These are phyloP conservation scores for Cyanistes caeruleus DNA, from an alignment of 2,113 vertebrate genomes.

Conservation along the genomic window DNA sequence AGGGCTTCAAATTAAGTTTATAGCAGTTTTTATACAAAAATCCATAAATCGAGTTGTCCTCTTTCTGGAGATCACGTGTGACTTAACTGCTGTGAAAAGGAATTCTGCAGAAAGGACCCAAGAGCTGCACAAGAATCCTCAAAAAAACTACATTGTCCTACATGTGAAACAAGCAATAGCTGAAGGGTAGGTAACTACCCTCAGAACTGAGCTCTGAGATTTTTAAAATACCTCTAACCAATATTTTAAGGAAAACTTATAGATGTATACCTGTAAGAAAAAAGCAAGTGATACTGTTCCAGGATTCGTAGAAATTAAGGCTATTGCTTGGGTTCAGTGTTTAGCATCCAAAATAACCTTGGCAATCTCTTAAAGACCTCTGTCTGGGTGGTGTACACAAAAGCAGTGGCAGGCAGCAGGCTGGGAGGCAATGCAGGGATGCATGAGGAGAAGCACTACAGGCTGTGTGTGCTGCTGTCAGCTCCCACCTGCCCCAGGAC, in stretches of 20 bases:
- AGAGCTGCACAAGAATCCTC: not conserved
- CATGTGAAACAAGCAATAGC: not conserved
- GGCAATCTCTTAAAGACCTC: not conserved
- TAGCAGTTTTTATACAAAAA: not conserved
- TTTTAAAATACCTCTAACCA: not conserved
- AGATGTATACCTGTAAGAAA: not conserved
- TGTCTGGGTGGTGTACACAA: not conserved
- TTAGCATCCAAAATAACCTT: not conserved
- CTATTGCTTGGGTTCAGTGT: not conserved
- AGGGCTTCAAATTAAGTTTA: not conserved
- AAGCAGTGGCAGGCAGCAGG: not conserved
- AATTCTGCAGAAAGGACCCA: not conserved
- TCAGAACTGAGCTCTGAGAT: not conserved
- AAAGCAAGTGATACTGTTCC: not conserved
- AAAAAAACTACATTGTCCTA: not conserved
- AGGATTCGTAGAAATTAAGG: not conserved
- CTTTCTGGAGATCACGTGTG: not conserved
- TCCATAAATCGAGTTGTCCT: not conserved
- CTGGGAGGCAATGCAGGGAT: not conserved
- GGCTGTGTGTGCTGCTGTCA: not conserved
- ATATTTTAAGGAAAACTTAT: not conserved
- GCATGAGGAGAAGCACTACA: not conserved
- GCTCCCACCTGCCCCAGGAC: conserved; percentile 22
- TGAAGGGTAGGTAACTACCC: not conserved
- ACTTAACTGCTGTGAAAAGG: not conserved